A percentile compares a stretch with the other conserved stretches of the same genome.
phyloP scores from a whole-genome alignment of 2,797 vertebrate species.

The Menidia menidia region DNA sequence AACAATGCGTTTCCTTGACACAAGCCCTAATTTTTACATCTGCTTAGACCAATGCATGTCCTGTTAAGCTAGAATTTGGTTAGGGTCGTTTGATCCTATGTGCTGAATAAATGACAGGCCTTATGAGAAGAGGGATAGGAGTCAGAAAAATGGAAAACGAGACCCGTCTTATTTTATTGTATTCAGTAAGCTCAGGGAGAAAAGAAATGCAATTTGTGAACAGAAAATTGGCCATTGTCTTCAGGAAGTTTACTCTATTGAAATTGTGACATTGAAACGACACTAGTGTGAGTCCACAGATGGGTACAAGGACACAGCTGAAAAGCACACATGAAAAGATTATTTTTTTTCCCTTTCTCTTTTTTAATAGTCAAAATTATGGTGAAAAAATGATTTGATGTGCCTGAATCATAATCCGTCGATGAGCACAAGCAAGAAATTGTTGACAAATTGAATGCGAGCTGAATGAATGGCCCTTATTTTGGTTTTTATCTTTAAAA shows the following conservation, averaged over 20 bases:
- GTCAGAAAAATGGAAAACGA: neutral
- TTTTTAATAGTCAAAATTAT: slow-evolving; percentile 32
- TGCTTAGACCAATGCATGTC: slow-evolving; percentile 16
- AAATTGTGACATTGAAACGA: slow-evolving; percentile 65
- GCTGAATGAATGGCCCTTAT: slow-evolving; percentile 41
- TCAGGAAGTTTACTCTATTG: slow-evolving; percentile 66
- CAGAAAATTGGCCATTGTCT: slow-evolving; percentile 74
- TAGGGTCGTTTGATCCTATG: slow-evolving; percentile 27
- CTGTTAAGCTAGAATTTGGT: slow-evolving; percentile 20
- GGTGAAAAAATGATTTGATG: slow-evolving; percentile 15
- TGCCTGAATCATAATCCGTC: slow-evolving; percentile 53
- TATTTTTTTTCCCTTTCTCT: slow-evolving; percentile 19
- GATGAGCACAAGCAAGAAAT: slow-evolving; percentile 41
- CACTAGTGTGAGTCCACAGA: slow-evolving; percentile 43
- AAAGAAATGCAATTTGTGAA: slow-evolving; percentile 70
- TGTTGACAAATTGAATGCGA: slow-evolving; percentile 46
- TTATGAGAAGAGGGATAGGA: slow-evolving; percentile 8
- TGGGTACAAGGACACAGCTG: slow-evolving; percentile 51
- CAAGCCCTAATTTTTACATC: slow-evolving; percentile 24
- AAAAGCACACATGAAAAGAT: slow-evolving; percentile 42
- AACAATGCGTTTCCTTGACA: slow-evolving; percentile 21
- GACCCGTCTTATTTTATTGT: slow-evolving; percentile 34
- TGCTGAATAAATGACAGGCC: neutral
- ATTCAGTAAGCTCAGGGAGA: slow-evolving; percentile 53
- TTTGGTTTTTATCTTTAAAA: slow-evolving; percentile 57